Conservation (phyloP, 1,140 invertebrate genomes). For the Sarcophaga peregrina region DNA sequence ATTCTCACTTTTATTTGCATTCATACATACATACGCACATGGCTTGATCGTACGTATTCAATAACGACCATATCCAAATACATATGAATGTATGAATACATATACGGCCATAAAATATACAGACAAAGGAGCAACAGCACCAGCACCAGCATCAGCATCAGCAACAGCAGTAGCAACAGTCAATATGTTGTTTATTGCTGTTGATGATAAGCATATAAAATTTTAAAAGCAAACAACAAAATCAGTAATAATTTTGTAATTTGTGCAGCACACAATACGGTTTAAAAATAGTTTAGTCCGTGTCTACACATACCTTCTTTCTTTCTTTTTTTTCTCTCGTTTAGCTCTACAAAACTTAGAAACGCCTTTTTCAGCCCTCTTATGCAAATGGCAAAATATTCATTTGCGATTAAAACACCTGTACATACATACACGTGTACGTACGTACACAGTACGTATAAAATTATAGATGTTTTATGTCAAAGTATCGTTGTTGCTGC, state of each 20-base stretch:
- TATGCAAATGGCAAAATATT: neutral
- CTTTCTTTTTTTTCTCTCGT: neutral
- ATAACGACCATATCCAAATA: no score
- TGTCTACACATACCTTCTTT: neutral
- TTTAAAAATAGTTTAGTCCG: conserved; percentile 1
- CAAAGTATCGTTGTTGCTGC: neutral
- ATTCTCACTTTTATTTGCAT: no score
- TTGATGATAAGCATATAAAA: conserved; percentile 38
- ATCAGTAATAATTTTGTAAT: conserved; percentile 40
- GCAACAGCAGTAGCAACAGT: conserved; percentile 1
- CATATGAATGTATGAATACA: no score
- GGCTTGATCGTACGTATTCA: no score
- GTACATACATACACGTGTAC: conserved; percentile 2
- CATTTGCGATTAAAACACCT: conserved; percentile 19
- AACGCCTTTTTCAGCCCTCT: neutral
- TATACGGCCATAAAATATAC: neutral
- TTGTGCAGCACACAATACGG: conserved; percentile 30
- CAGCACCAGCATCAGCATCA: neutral
- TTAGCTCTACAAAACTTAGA: neutral
- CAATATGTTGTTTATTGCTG: conserved; percentile 40
- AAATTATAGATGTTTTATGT: neutral
- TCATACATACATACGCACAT: no score
- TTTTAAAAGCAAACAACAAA: conserved; percentile 39
- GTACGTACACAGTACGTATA: neutral
- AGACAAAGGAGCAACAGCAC: neutral